Evolutionary conservation across 2,113 vertebrate species (phyloP).

Genomic region (Anguilla japonica): DNA sequence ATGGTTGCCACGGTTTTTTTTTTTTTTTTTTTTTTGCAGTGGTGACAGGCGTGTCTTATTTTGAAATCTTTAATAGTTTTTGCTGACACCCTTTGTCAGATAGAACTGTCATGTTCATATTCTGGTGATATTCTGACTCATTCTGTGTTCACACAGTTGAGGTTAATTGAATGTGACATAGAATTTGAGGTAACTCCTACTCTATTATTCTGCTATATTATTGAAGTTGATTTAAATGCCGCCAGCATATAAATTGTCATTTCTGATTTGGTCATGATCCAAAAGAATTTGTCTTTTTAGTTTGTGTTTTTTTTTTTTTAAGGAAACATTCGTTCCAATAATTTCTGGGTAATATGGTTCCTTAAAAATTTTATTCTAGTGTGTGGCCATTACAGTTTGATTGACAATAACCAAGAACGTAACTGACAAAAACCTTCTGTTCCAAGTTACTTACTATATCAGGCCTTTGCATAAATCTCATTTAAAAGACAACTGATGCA

Average conservation of each 20-base stretch:
- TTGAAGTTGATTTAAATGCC: too few relatives aligned
- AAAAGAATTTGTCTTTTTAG: background rate
- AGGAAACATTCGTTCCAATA: background rate
- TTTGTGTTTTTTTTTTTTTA: background rate
- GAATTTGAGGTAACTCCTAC: background rate
- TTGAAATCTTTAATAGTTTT: background rate
- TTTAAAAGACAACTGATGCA: constrained; percentile 17
- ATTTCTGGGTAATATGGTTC: background rate
- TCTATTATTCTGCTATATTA: background rate
- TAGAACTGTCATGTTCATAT: background rate
- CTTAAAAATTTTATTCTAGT: background rate
- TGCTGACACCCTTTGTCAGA: background rate
- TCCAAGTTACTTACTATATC: background rate
- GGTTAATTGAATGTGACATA: background rate
- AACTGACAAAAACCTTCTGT: constrained; percentile 26
- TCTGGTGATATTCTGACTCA: background rate
- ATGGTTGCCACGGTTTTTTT: constrained; percentile 11
- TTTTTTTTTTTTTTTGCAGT: background rate
- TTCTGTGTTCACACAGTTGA: background rate
- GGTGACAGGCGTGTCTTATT: background rate
- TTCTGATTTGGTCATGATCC: background rate
- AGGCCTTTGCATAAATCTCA: background rate
- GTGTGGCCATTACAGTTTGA: background rate
- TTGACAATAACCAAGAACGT: background rate
- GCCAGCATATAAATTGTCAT: too few relatives aligned